A percentile compares a stretch with the other conserved stretches of the same genome.
phyloP scores from a whole-genome alignment of 2,888 invertebrate genomes.

The Drosophila monieri region DNA sequence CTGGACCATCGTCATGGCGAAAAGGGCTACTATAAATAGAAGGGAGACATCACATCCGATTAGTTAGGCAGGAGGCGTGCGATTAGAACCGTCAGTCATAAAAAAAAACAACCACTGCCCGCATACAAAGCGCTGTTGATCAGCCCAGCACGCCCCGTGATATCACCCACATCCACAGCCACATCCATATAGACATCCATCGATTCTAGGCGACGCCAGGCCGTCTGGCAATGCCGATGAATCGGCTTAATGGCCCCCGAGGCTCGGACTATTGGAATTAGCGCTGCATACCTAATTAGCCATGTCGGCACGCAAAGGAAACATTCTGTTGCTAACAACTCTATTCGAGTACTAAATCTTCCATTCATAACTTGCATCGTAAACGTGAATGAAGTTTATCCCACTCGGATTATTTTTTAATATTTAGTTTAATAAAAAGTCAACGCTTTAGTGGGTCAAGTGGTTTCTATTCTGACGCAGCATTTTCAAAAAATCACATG shows the following conservation, averaged over 20 bases:
- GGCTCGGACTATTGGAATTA: slow-evolving; percentile 10
- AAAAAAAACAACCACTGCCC: slow-evolving; percentile 8
- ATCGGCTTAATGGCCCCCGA: neutral
- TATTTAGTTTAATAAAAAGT: neutral
- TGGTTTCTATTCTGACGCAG: slow-evolving; percentile 23
- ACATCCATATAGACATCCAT: slow-evolving; percentile 54
- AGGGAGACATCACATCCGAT: slow-evolving; percentile 26
- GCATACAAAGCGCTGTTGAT: slow-evolving; percentile 59
- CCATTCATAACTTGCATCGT: slow-evolving; percentile 24
- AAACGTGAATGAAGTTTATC: slow-evolving; percentile 26
- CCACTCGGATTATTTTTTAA: neutral
- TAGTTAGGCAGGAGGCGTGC: slow-evolving; percentile 52
- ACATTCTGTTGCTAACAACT: slow-evolving; percentile 18
- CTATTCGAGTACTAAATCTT: slow-evolving; percentile 22
- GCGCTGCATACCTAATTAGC: slow-evolving; percentile 40
- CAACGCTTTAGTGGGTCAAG: slow-evolving; percentile 20
- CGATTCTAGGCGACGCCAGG: slow-evolving; percentile 59
- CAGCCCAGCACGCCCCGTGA: slow-evolving; percentile 46
- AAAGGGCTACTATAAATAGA: slow-evolving; percentile 75
- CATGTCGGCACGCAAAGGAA: slow-evolving; percentile 12
- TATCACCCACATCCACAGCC: slow-evolving; percentile 54
- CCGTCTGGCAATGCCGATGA: slow-evolving; percentile 54
- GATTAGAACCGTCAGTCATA: slow-evolving; percentile 18
- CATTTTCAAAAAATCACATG: slow-evolving; percentile 14
- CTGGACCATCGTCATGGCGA: slow-evolving; percentile 75